Conservation (phyloP, 1,140 invertebrate genomes). For the Lepidurus couesii region DNA sequence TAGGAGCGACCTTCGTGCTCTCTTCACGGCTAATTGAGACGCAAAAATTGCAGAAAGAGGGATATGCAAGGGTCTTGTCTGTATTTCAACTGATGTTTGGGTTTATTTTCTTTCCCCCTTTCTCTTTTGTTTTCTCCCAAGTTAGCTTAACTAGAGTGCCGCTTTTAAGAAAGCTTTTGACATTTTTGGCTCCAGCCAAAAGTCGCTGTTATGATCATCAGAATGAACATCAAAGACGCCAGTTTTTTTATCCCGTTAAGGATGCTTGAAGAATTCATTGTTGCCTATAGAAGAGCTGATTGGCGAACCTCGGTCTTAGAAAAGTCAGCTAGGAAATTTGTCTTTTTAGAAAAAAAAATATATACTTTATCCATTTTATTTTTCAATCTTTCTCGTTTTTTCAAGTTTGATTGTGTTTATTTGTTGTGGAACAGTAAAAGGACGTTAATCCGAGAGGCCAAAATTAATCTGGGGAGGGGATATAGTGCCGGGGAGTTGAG, state of each 20-base stretch:
- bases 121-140: neutral
- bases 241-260: constrained; percentile 1
- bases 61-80: neutral
- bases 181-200: neutral
- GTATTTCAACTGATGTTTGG: neutral
- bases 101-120: neutral
- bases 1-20: neutral
- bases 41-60: neutral
- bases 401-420: neutral
- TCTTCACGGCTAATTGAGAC: neutral
- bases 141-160: constrained; percentile 5
- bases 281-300: neutral
- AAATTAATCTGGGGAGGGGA: neutral
- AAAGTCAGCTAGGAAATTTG: neutral
- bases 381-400: neutral
- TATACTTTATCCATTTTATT: neutral
- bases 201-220: constrained; percentile 13
- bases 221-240: constrained; percentile 1
- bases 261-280: neutral
- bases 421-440: neutral
- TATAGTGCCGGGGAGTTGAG: neutral
- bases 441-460: constrained; percentile 6
- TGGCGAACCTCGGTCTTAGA: neutral
- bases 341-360: neutral
- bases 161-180: constrained; percentile 3